These are phyloP conservation scores for Furcifer pardalis DNA, from an alignment of 2,797 vertebrate genomes.

Conservation along the genomic window DNA sequence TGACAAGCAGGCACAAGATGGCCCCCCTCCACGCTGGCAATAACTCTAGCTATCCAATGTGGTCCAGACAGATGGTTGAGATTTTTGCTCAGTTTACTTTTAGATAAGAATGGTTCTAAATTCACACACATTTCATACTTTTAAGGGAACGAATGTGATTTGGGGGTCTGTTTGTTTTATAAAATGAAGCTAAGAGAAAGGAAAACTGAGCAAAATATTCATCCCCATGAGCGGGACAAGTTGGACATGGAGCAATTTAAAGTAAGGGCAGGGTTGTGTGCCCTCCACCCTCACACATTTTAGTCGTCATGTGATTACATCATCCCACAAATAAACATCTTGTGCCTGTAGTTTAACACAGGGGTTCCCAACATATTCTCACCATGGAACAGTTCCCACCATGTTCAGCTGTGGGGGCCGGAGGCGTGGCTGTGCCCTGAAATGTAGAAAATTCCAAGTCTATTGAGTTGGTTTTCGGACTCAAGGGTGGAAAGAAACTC, in stretches of 20 bases:
- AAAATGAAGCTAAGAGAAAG: background rate
- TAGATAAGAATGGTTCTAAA: background rate
- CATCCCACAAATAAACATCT: background rate
- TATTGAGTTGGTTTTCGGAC: no score
- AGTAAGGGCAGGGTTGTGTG: background rate
- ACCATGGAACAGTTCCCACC: no score
- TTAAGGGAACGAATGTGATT: background rate
- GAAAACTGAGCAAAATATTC: background rate
- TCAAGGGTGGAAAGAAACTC: no score
- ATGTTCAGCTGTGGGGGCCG: no score
- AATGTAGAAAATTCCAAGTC: no score
- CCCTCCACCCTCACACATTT: background rate
- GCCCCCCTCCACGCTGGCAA: no score
- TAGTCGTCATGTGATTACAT: background rate
- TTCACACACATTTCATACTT: background rate
- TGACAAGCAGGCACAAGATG: no score
- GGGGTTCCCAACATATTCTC: no score
- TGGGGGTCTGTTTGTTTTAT: no score
- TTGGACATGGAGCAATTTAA: background rate
- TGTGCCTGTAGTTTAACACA: background rate
- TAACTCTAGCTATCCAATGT: no score
- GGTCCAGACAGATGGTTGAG: background rate
- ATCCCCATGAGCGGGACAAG: background rate
- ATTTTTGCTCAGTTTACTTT: background rate
- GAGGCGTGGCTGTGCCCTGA: no score